Evolutionary conservation across 2,888 invertebrate species (phyloP).

Genomic region (Phalangium opilio): DNA sequence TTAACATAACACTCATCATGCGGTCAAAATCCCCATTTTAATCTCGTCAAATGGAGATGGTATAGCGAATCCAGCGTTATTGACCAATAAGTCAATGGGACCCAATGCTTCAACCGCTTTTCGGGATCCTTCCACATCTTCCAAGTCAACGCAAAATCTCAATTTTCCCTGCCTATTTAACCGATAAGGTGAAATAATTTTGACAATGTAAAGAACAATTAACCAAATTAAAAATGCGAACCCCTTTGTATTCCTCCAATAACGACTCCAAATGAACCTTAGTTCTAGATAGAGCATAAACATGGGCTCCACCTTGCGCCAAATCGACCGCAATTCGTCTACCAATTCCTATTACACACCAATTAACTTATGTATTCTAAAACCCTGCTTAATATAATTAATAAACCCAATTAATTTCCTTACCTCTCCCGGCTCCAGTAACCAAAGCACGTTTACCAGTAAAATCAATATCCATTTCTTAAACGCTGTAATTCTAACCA

Average conservation of each 20-base stretch:
- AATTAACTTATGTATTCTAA: no score
- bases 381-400: no score
- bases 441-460: constrained; percentile 60
- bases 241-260: no score
- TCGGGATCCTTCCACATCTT: constrained; percentile 57
- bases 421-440: no score
- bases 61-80: constrained; percentile 66
- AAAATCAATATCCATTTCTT: no score
- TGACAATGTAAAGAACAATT: no score
- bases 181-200: background rate
- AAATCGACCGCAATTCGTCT: constrained; percentile 53
- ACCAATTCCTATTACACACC: constrained; percentile 41
- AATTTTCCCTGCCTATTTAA: constrained; percentile 31
- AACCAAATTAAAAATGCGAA: no score
- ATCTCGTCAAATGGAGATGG: constrained; percentile 54
- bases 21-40: constrained; percentile 49
- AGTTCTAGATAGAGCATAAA: constrained; percentile 59
- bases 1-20: constrained; percentile 14
- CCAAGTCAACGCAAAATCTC: constrained; percentile 54
- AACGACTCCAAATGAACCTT: constrained; percentile 42
- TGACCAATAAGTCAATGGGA: constrained; percentile 66
- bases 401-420: no score
- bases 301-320: constrained; percentile 51
- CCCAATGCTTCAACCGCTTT: constrained; percentile 45
- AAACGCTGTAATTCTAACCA: no score